Evolutionary conservation across 2,888 invertebrate genomes (phyloP).

Genomic region (Subacronicta megacephala): DNA sequence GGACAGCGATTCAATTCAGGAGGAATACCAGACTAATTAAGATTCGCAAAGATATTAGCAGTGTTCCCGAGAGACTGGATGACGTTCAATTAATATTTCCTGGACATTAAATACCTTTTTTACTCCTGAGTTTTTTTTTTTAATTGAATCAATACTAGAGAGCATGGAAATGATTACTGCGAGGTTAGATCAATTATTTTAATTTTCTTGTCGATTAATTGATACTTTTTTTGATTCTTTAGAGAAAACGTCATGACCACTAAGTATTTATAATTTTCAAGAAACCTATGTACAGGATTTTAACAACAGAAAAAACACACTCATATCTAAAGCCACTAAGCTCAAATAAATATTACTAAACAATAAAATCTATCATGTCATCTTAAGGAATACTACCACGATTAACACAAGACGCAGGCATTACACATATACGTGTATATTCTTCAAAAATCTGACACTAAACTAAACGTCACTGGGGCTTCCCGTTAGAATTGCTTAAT

Average conservation of each 20-base stretch:
- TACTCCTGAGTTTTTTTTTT: constrained; percentile 5
- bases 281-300: too few species aligned
- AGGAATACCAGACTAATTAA: constrained; percentile 38
- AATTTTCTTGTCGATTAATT: too few species aligned
- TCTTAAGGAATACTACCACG: neutral
- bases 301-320: too few species aligned
- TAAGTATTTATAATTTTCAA: too few species aligned
- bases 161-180: constrained; percentile 1
- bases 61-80: constrained; percentile 30
- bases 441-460: constrained; percentile 3
- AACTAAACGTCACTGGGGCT: constrained; percentile 4
- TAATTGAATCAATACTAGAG: neutral
- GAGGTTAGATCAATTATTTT: too few species aligned
- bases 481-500: constrained; percentile 16
- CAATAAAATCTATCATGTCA: too few species aligned
- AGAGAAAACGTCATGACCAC: too few species aligned
- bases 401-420: neutral
- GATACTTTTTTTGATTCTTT: too few species aligned
- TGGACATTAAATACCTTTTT: constrained; percentile 23
- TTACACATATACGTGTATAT: constrained; percentile 2
- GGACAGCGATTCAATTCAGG: constrained; percentile 33
- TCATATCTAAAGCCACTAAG: too few species aligned
- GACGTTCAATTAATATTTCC: constrained; percentile 36
- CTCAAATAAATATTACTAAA: too few species aligned
- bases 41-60: constrained; percentile 34